Evolutionary conservation across 2,113 vertebrate species (phyloP), one percentile per base, ranked within the genome.

Genomic region (Ophthalmolycus amberensis): DNA sequence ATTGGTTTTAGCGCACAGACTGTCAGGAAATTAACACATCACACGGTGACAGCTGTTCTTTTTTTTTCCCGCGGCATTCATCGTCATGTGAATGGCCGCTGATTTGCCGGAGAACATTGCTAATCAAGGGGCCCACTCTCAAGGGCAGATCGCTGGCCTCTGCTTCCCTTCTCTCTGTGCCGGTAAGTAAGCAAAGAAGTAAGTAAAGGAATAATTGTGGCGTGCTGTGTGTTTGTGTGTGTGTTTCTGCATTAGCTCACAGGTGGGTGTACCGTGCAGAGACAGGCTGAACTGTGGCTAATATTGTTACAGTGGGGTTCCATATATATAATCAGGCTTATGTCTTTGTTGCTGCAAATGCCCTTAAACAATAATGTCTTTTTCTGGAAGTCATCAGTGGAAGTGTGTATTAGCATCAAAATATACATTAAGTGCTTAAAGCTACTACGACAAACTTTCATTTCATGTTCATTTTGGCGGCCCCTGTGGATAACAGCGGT

Each of bases 21-120:
- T 98, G 98, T 99, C 97, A 97, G 97, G 96, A 98, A 99, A 99
- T 99, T 99, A 99, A 99, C 97, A 99, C 97, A 98, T 99, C 98
- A 99, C 96, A 97, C 94, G 91, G 95, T 98, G 98, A 99, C 97
- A 98, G 97, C 97, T 98, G 97, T 97, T 99, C 96, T 97, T 99
- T 98, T 71, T 71, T 71, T 98, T 56, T 38, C 16, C 72, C 15
- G 95, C 94, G 92, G 54, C 83, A 93, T 96, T 97, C 97, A 97
- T 96, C 96, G 95, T 98, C 96, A 96, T 96, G 94, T 96, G 97
- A 98, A 96, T 97, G 96, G 95, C 95, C 89, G 94, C 96, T 97
- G 97, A 97, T 99, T 98, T 97, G 95, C 97, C 94, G 87, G 95
- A 94, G 96, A 96, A 96, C 97, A 97, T 95, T 96, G 96, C 96